Percentiles rank a stretch among this genome's conserved stretches.
phyloP scores from a whole-genome alignment of 2,888 invertebrate species.

The Entomobrya multifasciata region DNA sequence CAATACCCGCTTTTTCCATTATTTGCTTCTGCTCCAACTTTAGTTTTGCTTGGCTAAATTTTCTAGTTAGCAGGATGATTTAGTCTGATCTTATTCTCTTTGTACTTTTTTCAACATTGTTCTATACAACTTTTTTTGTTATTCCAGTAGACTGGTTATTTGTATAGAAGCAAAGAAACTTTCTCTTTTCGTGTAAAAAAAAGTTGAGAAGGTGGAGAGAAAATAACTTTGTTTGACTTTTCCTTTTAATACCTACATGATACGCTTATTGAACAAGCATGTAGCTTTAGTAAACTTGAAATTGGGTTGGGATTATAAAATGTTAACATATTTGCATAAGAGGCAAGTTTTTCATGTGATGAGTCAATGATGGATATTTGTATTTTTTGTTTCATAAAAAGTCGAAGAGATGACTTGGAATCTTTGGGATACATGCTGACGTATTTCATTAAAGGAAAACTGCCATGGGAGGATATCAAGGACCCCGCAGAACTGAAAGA shows the following conservation, averaged over 20 bases:
- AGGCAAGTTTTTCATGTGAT: background rate
- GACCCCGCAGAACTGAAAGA: slow-evolving; percentile 67
- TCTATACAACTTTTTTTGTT: slow-evolving; percentile 9
- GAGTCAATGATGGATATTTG: background rate
- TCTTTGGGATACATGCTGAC: slow-evolving; percentile 70
- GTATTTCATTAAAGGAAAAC: slow-evolving; percentile 67
- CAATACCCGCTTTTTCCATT: background rate
- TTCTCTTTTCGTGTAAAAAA: background rate
- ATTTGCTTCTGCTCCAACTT: background rate
- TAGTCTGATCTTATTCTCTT: background rate
- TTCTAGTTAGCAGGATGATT: background rate
- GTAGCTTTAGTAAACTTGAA: too few species aligned
- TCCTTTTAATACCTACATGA: too few species aligned
- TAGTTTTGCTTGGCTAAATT: background rate
- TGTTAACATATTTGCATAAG: too few species aligned
- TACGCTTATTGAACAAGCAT: too few species aligned
- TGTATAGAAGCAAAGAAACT: background rate
- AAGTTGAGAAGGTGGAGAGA: background rate
- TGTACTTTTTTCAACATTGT: background rate
- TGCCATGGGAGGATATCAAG: slow-evolving; percentile 68
- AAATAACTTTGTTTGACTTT: background rate
- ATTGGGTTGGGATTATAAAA: too few species aligned
- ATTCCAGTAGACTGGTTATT: background rate
- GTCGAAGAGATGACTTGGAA: slow-evolving; percentile 72
- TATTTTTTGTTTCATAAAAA: slow-evolving; percentile 38